Percentiles rank a stretch among this genome's conserved stretches.
Conservation (phyloP, 1,140 invertebrate species). For the Drosophila busckii region DNA sequence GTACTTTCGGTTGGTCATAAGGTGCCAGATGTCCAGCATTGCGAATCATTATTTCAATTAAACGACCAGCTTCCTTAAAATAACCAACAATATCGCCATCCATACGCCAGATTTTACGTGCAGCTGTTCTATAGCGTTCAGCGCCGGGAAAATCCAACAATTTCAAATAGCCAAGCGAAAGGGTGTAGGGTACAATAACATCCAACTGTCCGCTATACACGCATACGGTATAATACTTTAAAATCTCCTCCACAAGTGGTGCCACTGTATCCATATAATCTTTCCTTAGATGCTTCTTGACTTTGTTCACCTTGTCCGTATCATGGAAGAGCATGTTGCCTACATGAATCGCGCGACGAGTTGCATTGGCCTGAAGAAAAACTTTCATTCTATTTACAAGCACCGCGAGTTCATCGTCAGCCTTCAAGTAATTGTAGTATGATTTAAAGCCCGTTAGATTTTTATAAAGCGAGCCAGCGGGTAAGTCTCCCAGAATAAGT, state of each 20-base stretch:
- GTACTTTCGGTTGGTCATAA: slow-evolving; percentile 87
- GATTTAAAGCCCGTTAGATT: slow-evolving; percentile 88
- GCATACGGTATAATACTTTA: slow-evolving; percentile 83
- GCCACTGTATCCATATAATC: slow-evolving; percentile 92
- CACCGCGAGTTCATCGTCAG: slow-evolving; percentile 79
- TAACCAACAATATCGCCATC: slow-evolving; percentile 88
- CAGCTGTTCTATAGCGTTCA: slow-evolving; percentile 83
- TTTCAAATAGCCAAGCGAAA: slow-evolving; percentile 86
- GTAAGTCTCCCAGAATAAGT: slow-evolving; percentile 85
- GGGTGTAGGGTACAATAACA: slow-evolving; percentile 88
- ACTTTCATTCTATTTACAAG: slow-evolving; percentile 66
- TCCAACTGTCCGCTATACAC: slow-evolving; percentile 91
- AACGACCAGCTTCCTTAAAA: slow-evolving; percentile 84
- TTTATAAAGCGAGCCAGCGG: slow-evolving; percentile 83
- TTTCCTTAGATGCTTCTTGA: slow-evolving; percentile 84
- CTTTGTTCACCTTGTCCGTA: slow-evolving; percentile 78
- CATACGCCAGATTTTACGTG: slow-evolving; percentile 84
- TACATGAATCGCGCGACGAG: slow-evolving; percentile 88
- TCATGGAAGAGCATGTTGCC: slow-evolving; percentile 85
- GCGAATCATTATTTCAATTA: slow-evolving; percentile 87
- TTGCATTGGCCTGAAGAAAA: slow-evolving; percentile 81
- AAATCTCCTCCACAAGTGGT: slow-evolving; percentile 85
- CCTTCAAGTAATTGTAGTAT: slow-evolving; percentile 88
- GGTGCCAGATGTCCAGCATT: slow-evolving; percentile 92
- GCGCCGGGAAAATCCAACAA: slow-evolving; percentile 84